Evolutionary conservation across 2,797 vertebrate species (phyloP).

Genomic region (Poecilia velifera): DNA sequence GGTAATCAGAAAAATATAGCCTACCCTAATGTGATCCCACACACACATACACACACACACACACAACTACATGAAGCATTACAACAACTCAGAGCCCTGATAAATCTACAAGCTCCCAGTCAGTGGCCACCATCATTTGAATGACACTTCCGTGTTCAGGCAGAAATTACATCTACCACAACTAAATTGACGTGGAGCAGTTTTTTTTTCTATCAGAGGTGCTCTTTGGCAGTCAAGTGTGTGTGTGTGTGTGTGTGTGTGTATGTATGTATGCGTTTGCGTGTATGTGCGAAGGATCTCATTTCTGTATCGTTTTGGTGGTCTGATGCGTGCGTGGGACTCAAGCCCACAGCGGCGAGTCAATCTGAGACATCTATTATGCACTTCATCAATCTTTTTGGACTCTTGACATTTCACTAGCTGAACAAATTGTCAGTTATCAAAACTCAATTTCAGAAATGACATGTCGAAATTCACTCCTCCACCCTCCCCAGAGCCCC

Average conservation of each 20-base stretch:
- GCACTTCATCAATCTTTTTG: constrained; percentile 84
- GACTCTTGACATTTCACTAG: constrained; percentile 83
- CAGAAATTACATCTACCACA: constrained; percentile 71
- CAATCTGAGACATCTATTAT: constrained; percentile 83
- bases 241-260: constrained; percentile 29
- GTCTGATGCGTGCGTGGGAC: constrained; percentile 74
- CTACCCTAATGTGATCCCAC: constrained; percentile 52
- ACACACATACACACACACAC: constrained; percentile 22
- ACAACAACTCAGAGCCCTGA: constrained; percentile 53
- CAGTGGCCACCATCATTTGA: constrained; percentile 64
- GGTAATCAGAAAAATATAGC: constrained; percentile 51
- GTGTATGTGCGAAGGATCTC: constrained; percentile 54
- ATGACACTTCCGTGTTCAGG: constrained; percentile 69
- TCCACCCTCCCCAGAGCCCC: constrained; percentile 16
- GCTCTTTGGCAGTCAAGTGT: constrained; percentile 53
- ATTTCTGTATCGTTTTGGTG: constrained; percentile 78
- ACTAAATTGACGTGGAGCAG: constrained; percentile 68
- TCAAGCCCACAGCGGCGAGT: constrained; percentile 76
- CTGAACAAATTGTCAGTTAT: constrained; percentile 87
- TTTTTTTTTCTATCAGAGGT: constrained; percentile 72
- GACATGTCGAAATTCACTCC: constrained; percentile 80
- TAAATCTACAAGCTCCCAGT: constrained; percentile 60
- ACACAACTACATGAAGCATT: constrained; percentile 40
- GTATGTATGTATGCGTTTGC: background rate
- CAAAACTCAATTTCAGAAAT: constrained; percentile 87